Base-by-base conservation (phyloP, 2,113 vertebrate genomes). In the Sciurus niger region DNA sequence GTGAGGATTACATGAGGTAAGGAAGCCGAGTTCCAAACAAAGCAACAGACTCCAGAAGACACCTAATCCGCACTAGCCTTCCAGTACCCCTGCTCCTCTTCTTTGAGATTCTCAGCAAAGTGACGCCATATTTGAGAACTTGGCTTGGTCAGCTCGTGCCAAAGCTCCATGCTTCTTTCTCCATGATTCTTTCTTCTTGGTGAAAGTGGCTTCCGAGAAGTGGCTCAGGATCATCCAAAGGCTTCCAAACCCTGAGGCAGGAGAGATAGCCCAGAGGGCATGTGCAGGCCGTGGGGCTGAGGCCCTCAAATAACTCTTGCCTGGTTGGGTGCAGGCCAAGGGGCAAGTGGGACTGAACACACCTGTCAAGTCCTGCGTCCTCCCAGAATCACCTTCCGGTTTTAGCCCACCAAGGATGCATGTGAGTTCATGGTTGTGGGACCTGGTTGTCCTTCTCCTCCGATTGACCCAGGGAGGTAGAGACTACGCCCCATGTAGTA, bases 91-190 rank as follows among this genome's bases (percentile, higher is more conserved):
- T 2, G 14, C 13, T 76, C 28, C 67, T 24, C 24, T n/a, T 17
- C 74, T 22, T n/a, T 34, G 63, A 18, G n/a, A 13, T 25, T 8
- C 34, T 60, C 17, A 24, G 24, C 18, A 22, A 2, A 32, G 58
- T 3, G 9, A 34, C 1, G 1, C 37, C 37, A 0, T 0, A 1
- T 12, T 18, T 3, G 51, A 46, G 60, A 6, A 1, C 6, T 14
- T 1, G 28, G 55, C 55, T 68, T 0, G 0, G 28, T 13, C 76
- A 43, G 18, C n/a, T 18, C 2, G 0, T 1, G 24, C n/a, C 83
- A 32, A 13, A 77, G 20, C 9, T 51, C 46, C 5, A 32, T 4
- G 1, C 3, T 3, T 17, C 46, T 58, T 14, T 53, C 34, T 25
- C 37, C 6, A 25, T 4, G 1, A 4, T 2, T 22, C 37, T 55